These are phyloP conservation scores for Melitaea cinxia DNA, from an alignment of 1,140 invertebrate genomes.

Conservation along the genomic window DNA sequence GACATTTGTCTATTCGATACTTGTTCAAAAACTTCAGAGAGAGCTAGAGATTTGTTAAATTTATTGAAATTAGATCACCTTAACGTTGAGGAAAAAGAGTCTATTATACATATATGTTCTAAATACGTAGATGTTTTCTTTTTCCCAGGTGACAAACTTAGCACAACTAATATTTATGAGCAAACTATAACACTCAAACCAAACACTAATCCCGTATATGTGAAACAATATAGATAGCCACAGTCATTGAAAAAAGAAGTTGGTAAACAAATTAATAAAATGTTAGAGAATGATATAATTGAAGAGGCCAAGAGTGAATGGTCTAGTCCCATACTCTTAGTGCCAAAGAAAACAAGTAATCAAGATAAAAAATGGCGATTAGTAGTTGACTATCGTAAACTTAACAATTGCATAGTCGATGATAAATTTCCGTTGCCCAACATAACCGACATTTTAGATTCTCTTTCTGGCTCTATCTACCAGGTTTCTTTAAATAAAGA, in stretches of 20 bases:
- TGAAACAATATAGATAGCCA: constrained; percentile 51
- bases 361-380: constrained; percentile 43
- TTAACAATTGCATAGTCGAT: constrained; percentile 34
- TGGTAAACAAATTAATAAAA: constrained; percentile 37
- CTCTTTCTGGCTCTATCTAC: constrained; percentile 40
- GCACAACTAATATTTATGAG: constrained; percentile 42
- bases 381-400: constrained; percentile 44
- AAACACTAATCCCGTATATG: constrained; percentile 41
- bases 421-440: constrained; percentile 48
- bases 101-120: background rate
- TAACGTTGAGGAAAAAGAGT: too few species aligned
- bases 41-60: too few species aligned
- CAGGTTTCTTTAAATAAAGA: constrained; percentile 36
- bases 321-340: constrained; percentile 40
- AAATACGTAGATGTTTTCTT: constrained; percentile 50
- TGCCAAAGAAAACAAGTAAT: constrained; percentile 36
- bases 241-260: constrained; percentile 37
- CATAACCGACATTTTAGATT: constrained; percentile 42
- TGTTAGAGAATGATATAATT: constrained; percentile 43
- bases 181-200: constrained; percentile 43
- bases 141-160: constrained; percentile 42
- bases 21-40: too few species aligned
- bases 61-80: too few species aligned
- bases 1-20: too few species aligned
- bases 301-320: constrained; percentile 39